Base-by-base conservation (phyloP, 1,140 invertebrate genomes). In the Halictus rubicundus region DNA sequence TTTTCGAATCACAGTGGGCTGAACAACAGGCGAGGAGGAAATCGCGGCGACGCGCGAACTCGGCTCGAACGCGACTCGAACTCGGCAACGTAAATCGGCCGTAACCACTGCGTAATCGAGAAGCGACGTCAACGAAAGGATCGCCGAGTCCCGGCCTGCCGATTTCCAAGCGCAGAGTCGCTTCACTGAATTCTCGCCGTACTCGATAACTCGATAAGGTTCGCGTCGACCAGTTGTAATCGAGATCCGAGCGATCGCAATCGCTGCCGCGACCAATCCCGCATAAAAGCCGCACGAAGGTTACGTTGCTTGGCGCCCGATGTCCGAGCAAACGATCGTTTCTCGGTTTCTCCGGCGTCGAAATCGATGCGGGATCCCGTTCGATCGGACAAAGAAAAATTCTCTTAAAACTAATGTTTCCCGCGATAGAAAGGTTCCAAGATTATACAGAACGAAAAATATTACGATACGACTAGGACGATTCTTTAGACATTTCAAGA, bases 91-190 rank as follows among this genome's bases (percentile, higher is more conserved):
- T 68, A 69, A 80, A 76, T 80, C 65, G 65, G 63, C 42, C 46
- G 65, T 65, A 74, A 73, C 73, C 12, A 25, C 63, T 19, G 0
- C 49, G 74, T 59, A 70, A 77, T 69, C 73, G 79, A 80, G 60
- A 65, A 49, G 10, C 59, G 63, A 66, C 70, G 63, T 74, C 70
- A 60, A 23, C 52, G 25, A 39, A 74, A 46, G 27, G 54, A 68
- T n/a, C 25, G 49, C n/a, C 21, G 23, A 8, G 42, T 6, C 52
- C 10, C 52, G 63, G 64, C 8, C 19, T 19, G 21, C 1, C 42
- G 66, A 66, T 49, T 65, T 78, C 2, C n/a, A 25, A 16, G 73
- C 65, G 64, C n/a, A 42, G 76, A 32, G 65, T 61, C 65, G 54
- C 59, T 21, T 32, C 59, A 21, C 59, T 76, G 65, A 66, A 74